Conservation (phyloP, 2,797 vertebrate genomes). For the Sternotherus odoratus region DNA sequence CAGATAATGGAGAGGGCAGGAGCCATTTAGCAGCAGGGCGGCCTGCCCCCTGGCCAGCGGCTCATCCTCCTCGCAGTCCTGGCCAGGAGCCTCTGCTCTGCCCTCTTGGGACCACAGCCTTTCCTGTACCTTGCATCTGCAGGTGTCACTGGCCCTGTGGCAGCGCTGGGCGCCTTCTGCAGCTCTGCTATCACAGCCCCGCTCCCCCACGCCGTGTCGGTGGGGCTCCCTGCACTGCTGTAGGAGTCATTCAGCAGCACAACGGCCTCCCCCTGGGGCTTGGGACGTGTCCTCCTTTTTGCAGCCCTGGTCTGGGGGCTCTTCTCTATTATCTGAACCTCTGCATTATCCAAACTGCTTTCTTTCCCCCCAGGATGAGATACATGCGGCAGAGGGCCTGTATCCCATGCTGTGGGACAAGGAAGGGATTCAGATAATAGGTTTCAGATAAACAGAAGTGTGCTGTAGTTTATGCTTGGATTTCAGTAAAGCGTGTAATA, state of each 20-base stretch:
- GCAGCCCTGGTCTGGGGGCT: background rate
- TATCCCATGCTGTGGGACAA: too few relatives aligned
- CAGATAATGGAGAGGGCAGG: background rate
- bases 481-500: constrained; percentile 56
- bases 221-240: background rate
- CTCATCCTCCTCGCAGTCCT: background rate
- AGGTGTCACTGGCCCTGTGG: background rate
- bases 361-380: background rate
- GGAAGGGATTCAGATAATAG: background rate
- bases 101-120: background rate
- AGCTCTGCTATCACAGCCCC: background rate
- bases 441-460: background rate
- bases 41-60: background rate
- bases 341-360: background rate
- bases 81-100: background rate
- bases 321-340: background rate
- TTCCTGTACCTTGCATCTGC: background rate
- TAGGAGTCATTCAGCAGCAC: background rate
- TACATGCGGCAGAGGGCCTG: background rate
- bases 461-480: constrained; percentile 23
- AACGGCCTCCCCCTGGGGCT: background rate
- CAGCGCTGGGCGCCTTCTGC: background rate
- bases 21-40: background rate
- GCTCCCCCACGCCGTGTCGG: background rate
- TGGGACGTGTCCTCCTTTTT: background rate